Percentiles rank a stretch among this genome's conserved stretches.
Evolutionary conservation across 2,113 vertebrate species (phyloP).

Genomic region (rabbit (Oryctolagus cuniculus)): mOryCun1.1 NC_091434.1:27115501-27116000

Average conservation of each 20-base stretch:
- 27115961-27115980: slow-evolving; percentile 52
- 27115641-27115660: not conserved
- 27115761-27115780: no score
- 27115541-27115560: slow-evolving; percentile 66
- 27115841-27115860: not conserved
- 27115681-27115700: not conserved
- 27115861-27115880: slow-evolving; percentile 62
- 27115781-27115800: not conserved
- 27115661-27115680: not conserved
- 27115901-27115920: slow-evolving; percentile 51
- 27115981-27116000: slow-evolving; percentile 51
- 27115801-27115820: not conserved
- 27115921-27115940: slow-evolving; percentile 1
- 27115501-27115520: slow-evolving; percentile 80
- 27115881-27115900: slow-evolving; percentile 57
- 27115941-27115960: slow-evolving; percentile 47
- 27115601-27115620: not conserved
- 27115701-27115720: not conserved
- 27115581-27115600: slow-evolving; percentile 25
- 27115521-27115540: slow-evolving; percentile 68
- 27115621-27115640: not conserved
- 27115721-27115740: no score
- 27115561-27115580: slow-evolving; percentile 75
- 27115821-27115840: slow-evolving; percentile 24
- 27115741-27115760: no score